Conservation (phyloP, 2,888 invertebrate genomes). For the Cephus rjabovi region DNA sequence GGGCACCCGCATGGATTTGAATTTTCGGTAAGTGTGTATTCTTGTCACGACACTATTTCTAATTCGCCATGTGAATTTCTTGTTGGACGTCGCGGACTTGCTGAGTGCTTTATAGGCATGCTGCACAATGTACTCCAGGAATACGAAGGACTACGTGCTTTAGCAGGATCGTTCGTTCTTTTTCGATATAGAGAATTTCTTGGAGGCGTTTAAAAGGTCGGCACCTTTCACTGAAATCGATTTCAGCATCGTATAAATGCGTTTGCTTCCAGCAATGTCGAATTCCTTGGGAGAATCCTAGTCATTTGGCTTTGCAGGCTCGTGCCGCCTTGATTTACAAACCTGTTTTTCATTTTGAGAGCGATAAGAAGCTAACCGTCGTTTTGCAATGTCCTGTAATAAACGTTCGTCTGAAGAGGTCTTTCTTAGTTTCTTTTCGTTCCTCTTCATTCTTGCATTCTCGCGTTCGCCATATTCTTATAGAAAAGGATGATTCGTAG, state of each 20-base stretch:
- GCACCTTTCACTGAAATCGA: not conserved
- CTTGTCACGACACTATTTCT: not conserved
- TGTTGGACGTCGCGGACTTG: not conserved
- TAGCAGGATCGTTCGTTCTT: not conserved
- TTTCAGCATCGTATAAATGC: not conserved
- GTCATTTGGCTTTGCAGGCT: not conserved
- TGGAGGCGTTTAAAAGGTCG: not conserved
- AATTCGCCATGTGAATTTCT: not conserved
- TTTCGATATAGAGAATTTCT: not conserved
- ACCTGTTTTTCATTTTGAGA: not conserved
- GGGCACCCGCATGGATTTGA: not conserved
- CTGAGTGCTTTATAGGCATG: not conserved
- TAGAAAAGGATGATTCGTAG: not conserved
- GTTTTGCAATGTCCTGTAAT: not conserved
- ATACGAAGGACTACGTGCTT: not conserved
- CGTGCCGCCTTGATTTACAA: not conserved
- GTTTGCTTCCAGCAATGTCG: not conserved
- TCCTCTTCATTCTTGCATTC: not conserved
- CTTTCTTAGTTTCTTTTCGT: not conserved
- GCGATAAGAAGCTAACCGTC: not conserved
- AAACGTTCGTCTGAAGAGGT: not conserved
- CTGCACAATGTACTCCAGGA: not conserved
- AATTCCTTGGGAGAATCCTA: not conserved
- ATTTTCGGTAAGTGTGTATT: not conserved
- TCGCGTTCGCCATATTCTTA: not conserved